Conservation (phyloP, 2,888 invertebrate species). For the Eledone cirrhosa region DNA sequence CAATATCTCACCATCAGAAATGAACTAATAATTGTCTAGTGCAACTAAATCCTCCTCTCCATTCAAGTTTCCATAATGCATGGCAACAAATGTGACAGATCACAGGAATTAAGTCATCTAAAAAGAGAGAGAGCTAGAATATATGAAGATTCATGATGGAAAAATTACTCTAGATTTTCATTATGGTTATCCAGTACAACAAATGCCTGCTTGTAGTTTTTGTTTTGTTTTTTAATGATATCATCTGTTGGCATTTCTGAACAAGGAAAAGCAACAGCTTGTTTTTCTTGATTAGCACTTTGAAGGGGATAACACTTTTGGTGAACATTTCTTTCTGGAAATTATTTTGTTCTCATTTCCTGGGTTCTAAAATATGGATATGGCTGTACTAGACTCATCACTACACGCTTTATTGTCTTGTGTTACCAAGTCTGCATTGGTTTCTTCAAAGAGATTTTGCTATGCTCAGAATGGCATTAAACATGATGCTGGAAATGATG, state of each 20-base stretch:
- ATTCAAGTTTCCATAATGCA: not conserved
- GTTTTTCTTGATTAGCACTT: not conserved
- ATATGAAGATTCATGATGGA: slow-evolving; percentile 34
- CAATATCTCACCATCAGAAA: slow-evolving; percentile 18
- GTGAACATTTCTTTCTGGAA: not conserved
- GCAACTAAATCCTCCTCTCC: not conserved
- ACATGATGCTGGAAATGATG: not conserved
- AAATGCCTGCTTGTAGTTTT: not conserved
- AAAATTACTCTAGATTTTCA: not conserved
- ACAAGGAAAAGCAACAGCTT: not conserved
- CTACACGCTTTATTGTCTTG: not conserved
- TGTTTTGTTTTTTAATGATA: not conserved
- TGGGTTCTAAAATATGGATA: not conserved
- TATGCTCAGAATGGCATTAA: not conserved
- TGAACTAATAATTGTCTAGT: not conserved
- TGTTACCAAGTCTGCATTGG: not conserved
- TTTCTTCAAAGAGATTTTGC: not conserved
- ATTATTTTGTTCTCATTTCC: not conserved
- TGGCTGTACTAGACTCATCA: not conserved
- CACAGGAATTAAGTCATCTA: not conserved
- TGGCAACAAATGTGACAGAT: not conserved
- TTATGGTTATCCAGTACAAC: not conserved
- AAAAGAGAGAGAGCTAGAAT: slow-evolving; percentile 31
- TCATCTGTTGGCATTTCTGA: not conserved
- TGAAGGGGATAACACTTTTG: not conserved